Percentiles rank a stretch among this genome's conserved stretches.
phyloP scores from a whole-genome alignment of 2,113 vertebrate species.

The Heterotilapia buettikoferi region DNA sequence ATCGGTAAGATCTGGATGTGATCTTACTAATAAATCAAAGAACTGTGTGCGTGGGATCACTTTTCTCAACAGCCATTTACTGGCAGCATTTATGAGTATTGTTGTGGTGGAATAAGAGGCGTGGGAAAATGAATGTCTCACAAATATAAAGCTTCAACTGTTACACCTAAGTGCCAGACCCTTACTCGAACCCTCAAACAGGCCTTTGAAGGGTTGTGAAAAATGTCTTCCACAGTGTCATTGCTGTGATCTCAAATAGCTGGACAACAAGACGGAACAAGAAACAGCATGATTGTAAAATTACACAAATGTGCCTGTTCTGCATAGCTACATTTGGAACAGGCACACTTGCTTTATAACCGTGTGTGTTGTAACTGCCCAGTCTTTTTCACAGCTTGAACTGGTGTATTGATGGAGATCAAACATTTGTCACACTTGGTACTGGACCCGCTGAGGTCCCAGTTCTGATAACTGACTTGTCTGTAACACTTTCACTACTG shows the following conservation, averaged over 20 bases:
- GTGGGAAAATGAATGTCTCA: not conserved
- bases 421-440: not conserved
- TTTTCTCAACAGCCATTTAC: not conserved
- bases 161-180: not conserved
- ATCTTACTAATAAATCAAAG: not conserved
- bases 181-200: not conserved
- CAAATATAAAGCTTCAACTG: not conserved
- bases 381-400: not conserved
- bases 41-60: not conserved
- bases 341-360: not conserved
- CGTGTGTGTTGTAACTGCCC: not conserved
- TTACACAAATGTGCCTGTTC: fast-evolving
- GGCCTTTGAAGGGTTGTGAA: not conserved
- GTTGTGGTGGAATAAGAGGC: not conserved
- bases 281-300: not conserved
- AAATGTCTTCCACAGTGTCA: not conserved
- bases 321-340: not conserved
- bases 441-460: fast-evolving
- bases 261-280: fast-evolving
- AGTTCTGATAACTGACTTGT: not conserved
- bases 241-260: not conserved
- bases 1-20: not conserved
- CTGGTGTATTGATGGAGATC: not conserved
- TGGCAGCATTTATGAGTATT: not conserved
- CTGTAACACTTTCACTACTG: not conserved